A percentile compares a stretch with the other conserved stretches of the same genome.
Conservation (phyloP, 1,140 invertebrate species). For the Polyergus mexicanus region DNA sequence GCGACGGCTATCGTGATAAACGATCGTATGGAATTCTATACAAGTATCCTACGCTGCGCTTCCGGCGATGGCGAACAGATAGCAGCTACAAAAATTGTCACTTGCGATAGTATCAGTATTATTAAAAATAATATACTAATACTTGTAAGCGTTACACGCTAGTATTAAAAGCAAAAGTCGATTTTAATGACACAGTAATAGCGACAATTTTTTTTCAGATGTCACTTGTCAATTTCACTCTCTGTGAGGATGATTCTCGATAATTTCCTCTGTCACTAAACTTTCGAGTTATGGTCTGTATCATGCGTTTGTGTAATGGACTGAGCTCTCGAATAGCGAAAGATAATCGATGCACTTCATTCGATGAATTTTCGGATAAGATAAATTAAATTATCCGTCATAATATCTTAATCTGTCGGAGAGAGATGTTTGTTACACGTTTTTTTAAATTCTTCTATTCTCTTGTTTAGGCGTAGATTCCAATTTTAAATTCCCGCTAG, state of each 20-base stretch:
- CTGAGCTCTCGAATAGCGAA: too few relatives aligned
- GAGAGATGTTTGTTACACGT: too few relatives aligned
- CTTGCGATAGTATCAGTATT: not conserved
- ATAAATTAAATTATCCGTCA: too few relatives aligned
- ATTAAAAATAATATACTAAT: not conserved
- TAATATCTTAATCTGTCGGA: too few relatives aligned
- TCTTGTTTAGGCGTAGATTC: too few relatives aligned
- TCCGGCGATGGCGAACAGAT: conserved; percentile 36
- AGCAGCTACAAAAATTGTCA: not conserved
- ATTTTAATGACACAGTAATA: not conserved
- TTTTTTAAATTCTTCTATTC: not conserved
- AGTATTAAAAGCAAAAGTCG: not conserved
- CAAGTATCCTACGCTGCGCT: conserved; percentile 35
- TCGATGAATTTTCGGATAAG: too few relatives aligned
- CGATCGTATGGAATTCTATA: conserved; percentile 41
- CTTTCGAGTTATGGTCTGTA: not conserved
- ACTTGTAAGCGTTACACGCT: not conserved
- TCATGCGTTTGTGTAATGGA: not conserved
- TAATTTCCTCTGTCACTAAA: not conserved
- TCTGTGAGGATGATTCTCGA: not conserved
- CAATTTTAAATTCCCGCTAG: not conserved
- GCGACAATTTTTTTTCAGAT: not conserved
- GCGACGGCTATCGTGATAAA: conserved; percentile 45
- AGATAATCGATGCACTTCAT: too few relatives aligned
- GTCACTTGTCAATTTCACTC: not conserved